Percentiles rank a stretch among this genome's conserved stretches.
phyloP scores from a whole-genome alignment of 2,113 vertebrate species.

The Anolis carolinensis region DNA sequence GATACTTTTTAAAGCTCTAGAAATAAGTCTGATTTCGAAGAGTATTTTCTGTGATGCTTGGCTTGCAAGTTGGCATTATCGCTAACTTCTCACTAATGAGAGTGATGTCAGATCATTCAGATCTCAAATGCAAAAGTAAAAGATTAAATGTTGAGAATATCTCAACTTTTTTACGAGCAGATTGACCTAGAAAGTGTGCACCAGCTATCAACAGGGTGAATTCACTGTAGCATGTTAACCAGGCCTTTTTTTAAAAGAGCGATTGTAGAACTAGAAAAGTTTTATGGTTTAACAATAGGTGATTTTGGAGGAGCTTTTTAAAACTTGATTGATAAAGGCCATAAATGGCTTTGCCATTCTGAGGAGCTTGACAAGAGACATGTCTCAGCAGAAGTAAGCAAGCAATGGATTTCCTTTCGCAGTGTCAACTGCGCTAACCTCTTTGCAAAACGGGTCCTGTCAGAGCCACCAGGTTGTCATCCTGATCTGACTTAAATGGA shows the following conservation, averaged over 20 bases:
- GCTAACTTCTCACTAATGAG: neutral
- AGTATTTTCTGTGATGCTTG: neutral
- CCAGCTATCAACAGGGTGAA: neutral
- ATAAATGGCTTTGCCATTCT: rapidly evolving
- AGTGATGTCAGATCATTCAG: neutral
- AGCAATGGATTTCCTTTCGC: neutral
- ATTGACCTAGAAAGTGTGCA: neutral
- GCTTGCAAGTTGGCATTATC: neutral
- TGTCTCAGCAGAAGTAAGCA: neutral
- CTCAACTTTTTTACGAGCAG: neutral
- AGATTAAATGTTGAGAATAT: neutral
- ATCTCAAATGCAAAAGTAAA: neutral
- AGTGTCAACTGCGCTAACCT: neutral
- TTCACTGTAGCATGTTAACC: neutral
- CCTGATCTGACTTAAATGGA: too few species aligned
- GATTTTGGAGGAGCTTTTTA: constrained; percentile 2
- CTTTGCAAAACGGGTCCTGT: rapidly evolving
- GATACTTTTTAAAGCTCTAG: neutral
- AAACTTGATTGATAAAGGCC: neutral
- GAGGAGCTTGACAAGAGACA: neutral
- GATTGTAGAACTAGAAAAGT: constrained; percentile 16
- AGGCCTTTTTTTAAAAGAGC: neutral
- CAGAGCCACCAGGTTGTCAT: neutral
- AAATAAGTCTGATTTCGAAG: neutral
- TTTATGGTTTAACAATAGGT: constrained; percentile 5